Evolutionary conservation across 2,113 vertebrate species (phyloP).

Genomic region (Nerophis lumbriciformis): DNA sequence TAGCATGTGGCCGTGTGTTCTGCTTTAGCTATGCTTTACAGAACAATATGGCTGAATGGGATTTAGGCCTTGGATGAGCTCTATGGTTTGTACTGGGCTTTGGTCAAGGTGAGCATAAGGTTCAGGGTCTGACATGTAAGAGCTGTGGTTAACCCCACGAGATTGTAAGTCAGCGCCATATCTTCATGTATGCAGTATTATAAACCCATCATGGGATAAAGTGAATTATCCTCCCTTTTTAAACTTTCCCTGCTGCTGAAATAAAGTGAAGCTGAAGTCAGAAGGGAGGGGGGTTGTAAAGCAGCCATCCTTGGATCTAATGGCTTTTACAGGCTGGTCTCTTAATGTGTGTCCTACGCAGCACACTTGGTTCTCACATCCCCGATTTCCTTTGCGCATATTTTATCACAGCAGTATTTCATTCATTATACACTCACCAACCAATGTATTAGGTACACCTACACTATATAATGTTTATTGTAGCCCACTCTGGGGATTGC

Average conservation of each 20-base stretch:
- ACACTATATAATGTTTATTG: background rate
- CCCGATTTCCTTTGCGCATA: slow-evolving; percentile 3
- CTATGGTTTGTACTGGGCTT: slow-evolving; percentile 30
- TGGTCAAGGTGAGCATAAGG: slow-evolving; percentile 21
- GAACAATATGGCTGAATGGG: slow-evolving; percentile 13
- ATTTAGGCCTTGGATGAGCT: slow-evolving; percentile 23
- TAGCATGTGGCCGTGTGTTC: slow-evolving; percentile 5
- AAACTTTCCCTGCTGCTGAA: slow-evolving; percentile 44
- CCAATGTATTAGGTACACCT: background rate
- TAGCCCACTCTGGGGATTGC: background rate
- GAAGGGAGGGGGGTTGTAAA: slow-evolving; percentile 24
- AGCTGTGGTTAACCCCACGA: slow-evolving; percentile 14
- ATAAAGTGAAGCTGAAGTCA: slow-evolving; percentile 55
- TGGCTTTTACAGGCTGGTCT: slow-evolving; percentile 60
- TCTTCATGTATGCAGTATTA: slow-evolving; percentile 9
- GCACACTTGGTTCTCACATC: slow-evolving; percentile 12
- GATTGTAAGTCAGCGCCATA: slow-evolving; percentile 6
- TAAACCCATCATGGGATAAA: slow-evolving; percentile 2
- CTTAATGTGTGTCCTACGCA: background rate
- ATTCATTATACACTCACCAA: background rate
- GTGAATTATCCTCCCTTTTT: slow-evolving; percentile 24
- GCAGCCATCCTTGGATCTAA: slow-evolving; percentile 53
- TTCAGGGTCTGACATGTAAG: slow-evolving; percentile 16
- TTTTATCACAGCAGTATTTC: background rate
- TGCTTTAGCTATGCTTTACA: slow-evolving; percentile 16